Base-by-base conservation (phyloP, 2,888 invertebrate species). In the Stomorhina lunata region DNA sequence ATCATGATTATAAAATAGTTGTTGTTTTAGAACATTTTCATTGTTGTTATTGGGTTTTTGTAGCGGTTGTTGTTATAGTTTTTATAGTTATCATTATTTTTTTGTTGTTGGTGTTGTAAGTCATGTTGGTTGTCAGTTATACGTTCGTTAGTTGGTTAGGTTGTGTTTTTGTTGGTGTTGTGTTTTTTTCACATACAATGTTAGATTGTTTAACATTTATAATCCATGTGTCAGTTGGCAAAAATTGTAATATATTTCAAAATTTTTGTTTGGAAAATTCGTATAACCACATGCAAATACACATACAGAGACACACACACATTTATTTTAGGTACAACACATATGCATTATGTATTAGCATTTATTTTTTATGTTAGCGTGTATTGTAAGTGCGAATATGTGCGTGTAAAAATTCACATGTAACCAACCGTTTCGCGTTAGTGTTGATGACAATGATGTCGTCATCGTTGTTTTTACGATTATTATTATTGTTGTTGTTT, bases 181-280 rank as follows among this genome's bases (percentile, higher is more conserved):
- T 71, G 72, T 53, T 63, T 53, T 80, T 84, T 65, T 55, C 48
- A 81, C 77, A 76, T 63, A 69, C 53, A 48, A 37, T 63, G 75
- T 82, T 72, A 71, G 71, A 84, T 83, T 83, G 83, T 83, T 84
- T 78, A 84, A 79, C 81, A 84, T 82, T 75, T 77, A 29, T 66
- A 79, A 79, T 75, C 81, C 78, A 68, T 50, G 57, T 79, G 78
- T 65, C 69, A 78, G 81, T 78, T 57, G 10, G 57, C 68, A 27
- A 48, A 20, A 72, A 50, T 40, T 55, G 12, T 72, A 63, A 40
- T 45, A 55, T 50, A 69, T 78, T 71, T 66, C 27, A 72, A 73
- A 68, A 78, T 48, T 59, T 73, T 32, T 65, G 40, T 57, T 57
- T 75, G n/a, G 4, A 53, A 69, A 25, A 48, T 48, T 20, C 15